Base-by-base conservation (phyloP, 2,888 invertebrate species). In the Drosophila setosimentum region DNA sequence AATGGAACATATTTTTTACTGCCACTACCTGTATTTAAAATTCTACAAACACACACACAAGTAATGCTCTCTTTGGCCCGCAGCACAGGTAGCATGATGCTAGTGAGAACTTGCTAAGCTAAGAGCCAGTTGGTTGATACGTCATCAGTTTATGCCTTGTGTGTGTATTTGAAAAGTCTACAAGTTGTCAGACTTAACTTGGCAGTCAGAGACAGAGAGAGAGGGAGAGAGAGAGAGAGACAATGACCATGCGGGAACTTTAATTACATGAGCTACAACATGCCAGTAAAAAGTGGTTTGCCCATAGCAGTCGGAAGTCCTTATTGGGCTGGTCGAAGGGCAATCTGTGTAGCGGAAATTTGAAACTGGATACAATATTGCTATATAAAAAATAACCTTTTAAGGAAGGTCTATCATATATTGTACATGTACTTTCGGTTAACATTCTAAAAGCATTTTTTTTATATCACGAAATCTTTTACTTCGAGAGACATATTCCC, bases 1-100 rank as follows among this genome's bases (percentile, higher is more conserved):
- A 83, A 76, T 78, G 80, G 80, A 83, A 83, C 83, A 58, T 74
- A 68, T 70, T 80, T 75, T 78, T 48, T 79, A 59, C 74, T 80
- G 78, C 82, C 73, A 80, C 59, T 53, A 75, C 78, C 75, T 78
- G 78, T 63, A 24, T 30, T 63, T 40, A 55, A 37, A 83, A 69
- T 59, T 79, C 78, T 74, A 79, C 82, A 76, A 81, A 48, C 62
- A 48, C 68, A 64, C 21, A 57, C 2, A 18, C n/a, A 5, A 40
- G 49, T 37, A 50, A 27, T 29, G 45, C 60, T 76, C 73, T 73
- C 76, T 82, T 76, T 27, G 18, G 29, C 49, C 42, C 48, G 29
- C 30, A 50, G 48, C 42, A 66, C 66, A 76, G 82, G 78, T 76
- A 78, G 45, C 35, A 40, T 49, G 29, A 51, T 27, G 29, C 29